A percentile compares a stretch with the other conserved stretches of the same genome.
Evolutionary conservation across 2,888 invertebrate species (phyloP).

Genomic region (Amiota mariae): DNA sequence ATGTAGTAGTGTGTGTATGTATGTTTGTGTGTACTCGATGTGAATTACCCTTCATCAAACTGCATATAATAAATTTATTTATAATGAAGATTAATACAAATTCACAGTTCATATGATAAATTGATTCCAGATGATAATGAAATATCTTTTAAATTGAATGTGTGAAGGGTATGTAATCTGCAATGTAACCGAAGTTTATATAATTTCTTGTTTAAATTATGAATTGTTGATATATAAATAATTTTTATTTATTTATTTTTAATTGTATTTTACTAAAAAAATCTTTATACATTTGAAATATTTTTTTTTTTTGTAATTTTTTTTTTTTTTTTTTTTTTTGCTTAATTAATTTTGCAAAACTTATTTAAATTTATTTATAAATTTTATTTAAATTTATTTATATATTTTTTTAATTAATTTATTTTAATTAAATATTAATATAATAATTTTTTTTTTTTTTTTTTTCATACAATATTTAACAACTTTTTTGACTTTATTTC

Average conservation of each 20-base stretch:
- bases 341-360: constrained; percentile 25
- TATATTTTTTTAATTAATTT: background rate
- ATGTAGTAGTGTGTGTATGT: no score
- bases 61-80: no score
- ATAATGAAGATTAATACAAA: no score
- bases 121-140: no score
- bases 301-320: constrained; percentile 12
- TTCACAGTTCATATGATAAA: no score
- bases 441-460: no score
- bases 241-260: constrained; percentile 4
- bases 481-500: background rate
- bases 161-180: no score
- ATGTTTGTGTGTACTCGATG: no score
- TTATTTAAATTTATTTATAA: constrained; percentile 16
- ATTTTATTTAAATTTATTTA: background rate
- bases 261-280: constrained; percentile 24
- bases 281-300: constrained; percentile 24
- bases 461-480: constrained; percentile 9
- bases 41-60: no score
- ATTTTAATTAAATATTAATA: background rate
- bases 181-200: background rate
- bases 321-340: constrained; percentile 1
- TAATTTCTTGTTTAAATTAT: constrained; percentile 7
- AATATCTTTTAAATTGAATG: no score
- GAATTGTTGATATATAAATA: constrained; percentile 5